Base-by-base conservation (phyloP, 2,113 vertebrate species). In the Harpagus bidentatus region DNA sequence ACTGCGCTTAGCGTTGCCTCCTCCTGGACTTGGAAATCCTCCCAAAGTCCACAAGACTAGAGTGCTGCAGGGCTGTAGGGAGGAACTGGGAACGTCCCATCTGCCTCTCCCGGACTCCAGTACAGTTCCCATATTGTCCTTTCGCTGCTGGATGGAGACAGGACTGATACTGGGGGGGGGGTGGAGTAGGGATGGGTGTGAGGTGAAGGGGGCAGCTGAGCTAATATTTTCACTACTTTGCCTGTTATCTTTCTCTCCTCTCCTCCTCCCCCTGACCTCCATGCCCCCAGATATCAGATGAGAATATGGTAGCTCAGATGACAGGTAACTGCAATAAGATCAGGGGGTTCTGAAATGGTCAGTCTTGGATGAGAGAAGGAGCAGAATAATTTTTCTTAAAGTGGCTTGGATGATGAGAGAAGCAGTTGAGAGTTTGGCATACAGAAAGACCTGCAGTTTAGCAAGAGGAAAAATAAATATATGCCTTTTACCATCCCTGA, bases 131-230 rank as follows among this genome's bases (percentile, higher is more conserved):
- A 6, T 95, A 70, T 91, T 92, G 45, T 74, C 32, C 65, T 97
- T 93, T 90, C 55, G 32, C 66, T 69, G 73, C 59, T 56, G 88
- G 63, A 90, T 90, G 83, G 85, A 95, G 91, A 34, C 55, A 81
- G 90, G 83, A 82, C 56, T n/a, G 66, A 55, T 28, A 29, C 52
- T 76, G 31, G 8, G 58, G 55, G 16, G 5, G 26, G 52, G 66
- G 56, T 94, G 78, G 53, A 48, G 61, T 32, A 71, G 4, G 76
- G 38, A 34, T 76, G 53, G 2, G 16, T 61, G 48, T 86, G 78
- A 86, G 84, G 67, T 91, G 80, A 53, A 61, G 85, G 91, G 92
- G 94, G 88, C 95, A 95, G 95, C 94, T 97, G 96, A 92, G 82
- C 92, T 96, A 90, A 95, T 77, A 53, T 90, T 93, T 97, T 97